A percentile compares a stretch with the other conserved stretches of the same genome.
Conservation (phyloP, 2,888 invertebrate species). For the Erebia aethiops region DNA sequence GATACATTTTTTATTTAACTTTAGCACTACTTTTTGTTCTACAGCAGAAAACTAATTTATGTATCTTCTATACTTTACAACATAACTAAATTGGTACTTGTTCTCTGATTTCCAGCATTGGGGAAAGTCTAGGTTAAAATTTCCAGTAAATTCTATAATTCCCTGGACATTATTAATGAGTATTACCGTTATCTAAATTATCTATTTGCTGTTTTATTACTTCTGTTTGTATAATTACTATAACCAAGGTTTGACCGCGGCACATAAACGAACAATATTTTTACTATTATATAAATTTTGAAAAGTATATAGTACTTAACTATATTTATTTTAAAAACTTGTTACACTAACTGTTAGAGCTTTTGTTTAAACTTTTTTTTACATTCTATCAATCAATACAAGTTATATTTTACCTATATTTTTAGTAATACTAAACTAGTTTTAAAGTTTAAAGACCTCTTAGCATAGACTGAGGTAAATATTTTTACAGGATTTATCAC, state of each 20-base stretch:
- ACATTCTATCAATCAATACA: conserved; percentile 39
- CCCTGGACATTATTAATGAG: conserved; percentile 37
- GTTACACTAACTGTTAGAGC: conserved; percentile 39
- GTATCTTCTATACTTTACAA: conserved; percentile 49
- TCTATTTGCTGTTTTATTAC: conserved; percentile 35
- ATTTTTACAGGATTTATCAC: conserved; percentile 21
- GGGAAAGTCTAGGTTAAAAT: conserved; percentile 23
- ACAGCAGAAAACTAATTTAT: conserved; percentile 60
- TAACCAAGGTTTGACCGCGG: conserved; percentile 36
- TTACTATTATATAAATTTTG: conserved; percentile 37
- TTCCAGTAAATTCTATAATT: conserved; percentile 27
- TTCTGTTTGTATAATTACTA: conserved; percentile 22
- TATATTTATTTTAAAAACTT: conserved; percentile 34
- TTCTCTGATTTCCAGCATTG: conserved; percentile 11
- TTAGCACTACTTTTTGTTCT: conserved; percentile 69
- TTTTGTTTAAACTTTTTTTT: conserved; percentile 27
- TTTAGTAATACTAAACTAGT: conserved; percentile 34
- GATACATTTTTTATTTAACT: conserved; percentile 63
- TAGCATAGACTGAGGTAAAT: conserved; percentile 41
- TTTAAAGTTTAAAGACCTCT: conserved; percentile 36
- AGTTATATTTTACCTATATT: conserved; percentile 36
- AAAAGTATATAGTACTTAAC: conserved; percentile 21
- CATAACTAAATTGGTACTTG: conserved; percentile 45
- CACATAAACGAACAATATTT: conserved; percentile 24
- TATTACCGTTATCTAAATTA: conserved; percentile 40